phyloP scores from a whole-genome alignment of 2,888 invertebrate species.

The Euphydryas editha region DNA sequence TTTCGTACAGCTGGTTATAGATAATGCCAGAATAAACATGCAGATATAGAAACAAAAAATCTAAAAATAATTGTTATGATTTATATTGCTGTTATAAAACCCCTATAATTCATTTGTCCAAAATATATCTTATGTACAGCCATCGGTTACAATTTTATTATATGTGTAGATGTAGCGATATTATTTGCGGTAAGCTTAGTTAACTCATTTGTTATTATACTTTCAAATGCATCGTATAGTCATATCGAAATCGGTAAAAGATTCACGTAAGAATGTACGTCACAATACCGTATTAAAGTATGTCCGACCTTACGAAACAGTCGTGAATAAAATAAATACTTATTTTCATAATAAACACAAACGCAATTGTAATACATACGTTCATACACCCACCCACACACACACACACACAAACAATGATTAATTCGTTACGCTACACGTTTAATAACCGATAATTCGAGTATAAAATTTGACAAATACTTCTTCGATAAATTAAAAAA shows the following conservation, averaged over 20 bases:
- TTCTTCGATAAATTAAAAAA: background rate
- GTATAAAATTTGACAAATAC: background rate
- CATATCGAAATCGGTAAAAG: constrained; percentile 24
- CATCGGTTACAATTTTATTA: background rate
- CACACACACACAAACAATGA: constrained; percentile 31
- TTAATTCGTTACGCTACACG: constrained; percentile 43
- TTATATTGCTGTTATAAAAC: no score
- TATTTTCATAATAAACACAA: constrained; percentile 44
- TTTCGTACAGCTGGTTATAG: no score
- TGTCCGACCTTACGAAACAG: constrained; percentile 31
- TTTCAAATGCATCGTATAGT: background rate
- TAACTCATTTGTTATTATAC: background rate
- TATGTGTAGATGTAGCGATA: background rate
- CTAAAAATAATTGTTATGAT: no score
- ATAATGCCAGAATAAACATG: no score
- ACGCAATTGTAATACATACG: constrained; percentile 23
- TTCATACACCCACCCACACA: constrained; percentile 33
- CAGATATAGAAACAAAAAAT: no score
- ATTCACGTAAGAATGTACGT: constrained; percentile 33
- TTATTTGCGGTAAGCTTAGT: background rate
- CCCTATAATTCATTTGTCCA: no score
- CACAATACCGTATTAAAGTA: constrained; percentile 36
- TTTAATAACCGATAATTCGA: background rate
- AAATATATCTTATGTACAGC: no score
- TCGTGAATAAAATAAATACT: constrained; percentile 38